phyloP scores from a whole-genome alignment of 2,113 vertebrate species.

The Dendropsophus ebraccatus region DNA sequence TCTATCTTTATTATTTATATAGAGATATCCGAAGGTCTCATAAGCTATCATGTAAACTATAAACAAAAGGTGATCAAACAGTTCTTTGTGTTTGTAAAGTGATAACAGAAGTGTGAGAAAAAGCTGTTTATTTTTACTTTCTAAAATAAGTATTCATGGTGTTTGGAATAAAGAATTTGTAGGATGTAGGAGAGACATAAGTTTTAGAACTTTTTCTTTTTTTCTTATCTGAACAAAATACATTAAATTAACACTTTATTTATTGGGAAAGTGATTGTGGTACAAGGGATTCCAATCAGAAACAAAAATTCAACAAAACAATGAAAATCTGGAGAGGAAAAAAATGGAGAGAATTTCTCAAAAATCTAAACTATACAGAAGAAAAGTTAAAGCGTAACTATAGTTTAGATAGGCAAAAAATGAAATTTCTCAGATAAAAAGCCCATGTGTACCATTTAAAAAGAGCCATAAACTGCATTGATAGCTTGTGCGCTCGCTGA shows the following conservation, averaged over 20 bases:
- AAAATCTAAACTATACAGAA: too few relatives aligned
- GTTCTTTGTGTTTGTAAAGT: neutral
- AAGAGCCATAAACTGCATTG: too few relatives aligned
- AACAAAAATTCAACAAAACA: too few relatives aligned
- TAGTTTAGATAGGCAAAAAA: too few relatives aligned
- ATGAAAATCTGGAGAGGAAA: too few relatives aligned
- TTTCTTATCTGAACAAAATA: neutral
- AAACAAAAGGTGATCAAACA: constrained; percentile 20
- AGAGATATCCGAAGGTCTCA: neutral
- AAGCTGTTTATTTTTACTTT: neutral
- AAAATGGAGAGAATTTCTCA: too few relatives aligned
- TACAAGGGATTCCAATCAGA: neutral
- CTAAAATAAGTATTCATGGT: neutral
- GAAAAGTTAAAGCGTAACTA: too few relatives aligned
- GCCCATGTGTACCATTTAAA: too few relatives aligned
- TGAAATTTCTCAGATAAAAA: too few relatives aligned
- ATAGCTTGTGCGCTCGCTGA: too few relatives aligned
- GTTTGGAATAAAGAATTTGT: neutral
- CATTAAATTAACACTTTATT: neutral
- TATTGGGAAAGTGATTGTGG: neutral
- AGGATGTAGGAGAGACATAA: neutral
- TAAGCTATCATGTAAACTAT: neutral
- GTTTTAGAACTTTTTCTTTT: neutral
- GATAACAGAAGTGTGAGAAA: neutral
- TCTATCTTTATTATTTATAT: constrained; percentile 41